These are phyloP conservation scores for Cassiopea andromeda DNA, from an alignment of 30 jellyfish, hydroid and myxozoan species.

Conservation along the genomic window DNA sequence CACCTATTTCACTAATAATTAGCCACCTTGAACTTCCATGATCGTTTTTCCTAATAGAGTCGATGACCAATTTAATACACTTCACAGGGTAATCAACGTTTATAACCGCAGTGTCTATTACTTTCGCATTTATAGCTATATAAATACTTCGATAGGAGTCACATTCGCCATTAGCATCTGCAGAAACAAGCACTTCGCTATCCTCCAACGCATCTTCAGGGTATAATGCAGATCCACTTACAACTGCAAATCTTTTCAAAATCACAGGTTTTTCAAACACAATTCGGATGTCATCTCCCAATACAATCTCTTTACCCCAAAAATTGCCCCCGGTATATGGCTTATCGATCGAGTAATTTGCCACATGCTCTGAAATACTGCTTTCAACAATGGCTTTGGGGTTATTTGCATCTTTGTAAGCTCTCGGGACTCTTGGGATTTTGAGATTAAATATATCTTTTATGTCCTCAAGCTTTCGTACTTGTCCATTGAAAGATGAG, in stretches of 20 bases:
- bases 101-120: slow-evolving; percentile 39
- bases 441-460: slow-evolving; percentile 10
- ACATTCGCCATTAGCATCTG: slow-evolving; percentile 54
- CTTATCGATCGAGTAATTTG: slow-evolving; percentile 54
- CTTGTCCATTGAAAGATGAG: slow-evolving; percentile 94
- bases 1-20: slow-evolving; percentile 77
- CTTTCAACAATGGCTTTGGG: slow-evolving; percentile 79
- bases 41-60: slow-evolving; percentile 65
- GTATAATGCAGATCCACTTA: slow-evolving; percentile 80
- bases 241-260: slow-evolving; percentile 55
- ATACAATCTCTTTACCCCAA: slow-evolving; percentile 83
- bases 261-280: slow-evolving; percentile 31
- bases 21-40: slow-evolving; percentile 80
- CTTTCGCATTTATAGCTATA: slow-evolving; percentile 10
- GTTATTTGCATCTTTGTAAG: slow-evolving; percentile 48
- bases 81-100: slow-evolving; percentile 53
- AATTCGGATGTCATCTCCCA: slow-evolving; percentile 74
- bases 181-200: slow-evolving; percentile 69
- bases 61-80: slow-evolving; percentile 68
- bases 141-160: slow-evolving; percentile 4
- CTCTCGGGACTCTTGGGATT: not conserved
- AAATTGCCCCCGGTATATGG: slow-evolving; percentile 72
- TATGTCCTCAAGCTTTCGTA: slow-evolving; percentile 85
- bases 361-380: slow-evolving; percentile 71
- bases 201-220: slow-evolving; percentile 77